Base-by-base conservation (phyloP, 35 echinoderm and acorn worm genomes). In the Stichopus chloronotus region DNA sequence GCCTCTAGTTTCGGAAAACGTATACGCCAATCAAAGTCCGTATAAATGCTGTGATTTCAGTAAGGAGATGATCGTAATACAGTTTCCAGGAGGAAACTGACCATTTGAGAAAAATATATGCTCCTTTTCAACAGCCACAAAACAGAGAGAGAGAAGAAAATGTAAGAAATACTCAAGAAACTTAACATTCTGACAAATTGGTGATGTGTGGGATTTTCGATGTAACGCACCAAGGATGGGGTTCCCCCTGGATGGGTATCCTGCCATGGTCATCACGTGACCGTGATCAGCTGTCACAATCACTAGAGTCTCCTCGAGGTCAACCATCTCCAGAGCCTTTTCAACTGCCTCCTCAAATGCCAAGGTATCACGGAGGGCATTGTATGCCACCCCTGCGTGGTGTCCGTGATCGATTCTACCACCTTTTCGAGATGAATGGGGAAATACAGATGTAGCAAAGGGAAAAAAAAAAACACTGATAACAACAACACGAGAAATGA, bases 251-350 rank as follows among this genome's bases (percentile, higher is more conserved):
- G 81, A 87, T 23, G 97, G 92, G 25, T 96, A 96, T 24, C 97
- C 97, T 9, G 78, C 83, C 54, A 99, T 94, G 55, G 92, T 95
- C 86, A 99, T 91, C 59, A 91, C 83, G 78, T 96, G 95, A 78
- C 95, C 94, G 81, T 99, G 97, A 76, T 99, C 97, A 53, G 97
- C 95, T 1, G 97, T 99, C 11, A 96, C 93, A 25, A 99, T 94
- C 10, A 92, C 91, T 5, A 99, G 85, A 16, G 97, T 99, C 52
- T 99, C 97, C 3, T 94, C 63, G 9, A 79, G 54, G 76, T 87
- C 93, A 1, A 92, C 93, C 59, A 99, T 85, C 6, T 53, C 57
- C 0, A 92, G 81, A 43, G 95, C 97, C 79, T 84, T 93, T 1
- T 77, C 89, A 24, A 99, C 95, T 9, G 97, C 97, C 6, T 91